Base-by-base conservation (phyloP, 2,888 invertebrate species). In the Papilio demoleus region DNA sequence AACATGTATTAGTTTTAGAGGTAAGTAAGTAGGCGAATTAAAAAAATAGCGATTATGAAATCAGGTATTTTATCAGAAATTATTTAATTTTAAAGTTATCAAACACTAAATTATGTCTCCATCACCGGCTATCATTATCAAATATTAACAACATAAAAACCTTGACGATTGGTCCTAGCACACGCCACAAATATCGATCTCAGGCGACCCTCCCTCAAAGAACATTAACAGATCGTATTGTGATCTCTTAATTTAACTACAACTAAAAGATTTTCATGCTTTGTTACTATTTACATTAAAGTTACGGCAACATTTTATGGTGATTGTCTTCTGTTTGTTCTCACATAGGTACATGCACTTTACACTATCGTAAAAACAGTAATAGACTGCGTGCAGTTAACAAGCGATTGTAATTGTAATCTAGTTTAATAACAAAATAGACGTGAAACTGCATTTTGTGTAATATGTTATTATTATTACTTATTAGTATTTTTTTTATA, bases 281-380 rank as follows among this genome's bases (percentile, higher is more conserved):
- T 53, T 53, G 27, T 53, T 53, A 53, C n/a, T 27, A 53, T 27
- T 27, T 50, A 24, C 24, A 24, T 50, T 50, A 50, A 11, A 50
- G 50, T 53, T 53, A 53, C 8, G 53, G 53, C 53, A 27, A 27
- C 53, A 53, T 27, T 53, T 53, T 24, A 53, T 53, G 53, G 27
- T 53, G 53, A 53, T 53, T 53, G 53, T 53, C 53, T 53, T 53
- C 50, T 50, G 50, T 50, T 24, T 50, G 22, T 50, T 50, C 53
- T 53, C 53, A 27, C 53, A n/a, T n/a, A n/a, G n/a, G 53, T 53
- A 53, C n/a, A 14, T 53, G 53, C 53, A 53, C 53, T 53, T 53
- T 14, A 27, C 27, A 27, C 53, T 53, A 53, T 27, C 53, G 53
- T 53, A 50, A 53, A 47, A 53, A 53, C 53, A 24, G 27, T 53